Conservation (phyloP, 2,797 vertebrate species). For the Periophthalmus magnuspinnatus region DNA sequence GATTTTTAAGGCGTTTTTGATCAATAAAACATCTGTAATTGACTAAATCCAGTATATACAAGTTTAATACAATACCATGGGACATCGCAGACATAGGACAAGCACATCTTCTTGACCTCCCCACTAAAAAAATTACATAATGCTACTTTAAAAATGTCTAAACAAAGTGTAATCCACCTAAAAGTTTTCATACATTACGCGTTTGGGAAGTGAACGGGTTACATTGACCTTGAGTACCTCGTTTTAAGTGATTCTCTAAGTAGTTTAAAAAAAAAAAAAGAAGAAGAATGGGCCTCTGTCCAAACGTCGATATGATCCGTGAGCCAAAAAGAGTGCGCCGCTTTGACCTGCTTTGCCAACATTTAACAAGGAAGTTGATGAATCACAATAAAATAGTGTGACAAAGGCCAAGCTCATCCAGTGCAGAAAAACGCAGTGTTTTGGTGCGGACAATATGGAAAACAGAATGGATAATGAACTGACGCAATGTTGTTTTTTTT, state of each 20-base stretch:
- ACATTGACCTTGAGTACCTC: slow-evolving; percentile 23
- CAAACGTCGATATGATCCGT: slow-evolving; percentile 17
- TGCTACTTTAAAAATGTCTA: background rate
- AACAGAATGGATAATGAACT: background rate
- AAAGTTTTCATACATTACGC: background rate
- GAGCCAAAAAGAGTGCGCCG: slow-evolving; percentile 13
- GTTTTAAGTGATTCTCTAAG: slow-evolving; percentile 4
- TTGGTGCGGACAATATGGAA: background rate
- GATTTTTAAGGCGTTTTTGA: background rate
- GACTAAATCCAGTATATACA: background rate
- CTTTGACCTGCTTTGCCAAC: background rate
- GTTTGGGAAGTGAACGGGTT: slow-evolving; percentile 5
- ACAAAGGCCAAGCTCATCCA: background rate
- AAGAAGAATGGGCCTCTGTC: slow-evolving; percentile 5
- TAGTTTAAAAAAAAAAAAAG: slow-evolving; percentile 16
- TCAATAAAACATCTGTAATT: background rate
- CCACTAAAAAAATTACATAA: too few species aligned
- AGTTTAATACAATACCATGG: background rate
- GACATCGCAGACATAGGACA: background rate
- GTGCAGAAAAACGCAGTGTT: background rate
- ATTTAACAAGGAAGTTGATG: slow-evolving; percentile 11
- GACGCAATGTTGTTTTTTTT: background rate
- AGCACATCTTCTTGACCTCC: too few species aligned
- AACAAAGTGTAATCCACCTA: background rate
- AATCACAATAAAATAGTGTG: slow-evolving; percentile 29